phyloP scores from a whole-genome alignment of 2,888 invertebrate genomes.

The Aspidiotus rigidus region DNA sequence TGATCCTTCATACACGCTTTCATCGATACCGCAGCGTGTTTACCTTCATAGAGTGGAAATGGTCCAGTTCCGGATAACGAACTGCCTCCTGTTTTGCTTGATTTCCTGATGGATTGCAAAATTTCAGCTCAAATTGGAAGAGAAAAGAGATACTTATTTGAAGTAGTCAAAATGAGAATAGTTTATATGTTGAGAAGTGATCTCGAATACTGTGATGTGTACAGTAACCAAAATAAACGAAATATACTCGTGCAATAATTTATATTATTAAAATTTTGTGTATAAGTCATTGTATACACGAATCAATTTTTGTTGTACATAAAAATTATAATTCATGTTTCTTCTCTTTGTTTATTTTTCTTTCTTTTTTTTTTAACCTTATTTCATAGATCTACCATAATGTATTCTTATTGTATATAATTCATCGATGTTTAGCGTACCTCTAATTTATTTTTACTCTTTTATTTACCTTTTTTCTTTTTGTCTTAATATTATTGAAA shows the following conservation, averaged over 20 bases:
- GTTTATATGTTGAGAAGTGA: conserved; percentile 30
- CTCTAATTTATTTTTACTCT: not conserved
- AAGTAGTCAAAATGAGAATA: conserved; percentile 1
- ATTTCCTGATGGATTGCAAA: no score
- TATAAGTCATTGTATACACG: not conserved
- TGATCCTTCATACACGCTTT: no score
- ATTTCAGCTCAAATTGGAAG: not conserved
- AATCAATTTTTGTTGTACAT: conserved; percentile 13
- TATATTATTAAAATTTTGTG: conserved; percentile 17
- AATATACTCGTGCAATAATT: conserved; percentile 28
- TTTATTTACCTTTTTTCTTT: conserved; percentile 2
- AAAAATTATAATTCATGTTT: conserved; percentile 13
- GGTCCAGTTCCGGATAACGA: no score
- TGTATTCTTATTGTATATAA: not conserved
- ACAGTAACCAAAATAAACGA: conserved; percentile 24
- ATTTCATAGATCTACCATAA: not conserved
- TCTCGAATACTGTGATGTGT: conserved; percentile 33
- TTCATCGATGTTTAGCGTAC: not conserved
- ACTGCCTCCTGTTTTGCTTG: no score
- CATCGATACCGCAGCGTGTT: no score
- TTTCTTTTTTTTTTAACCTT: conserved; percentile 24
- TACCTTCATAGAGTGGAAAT: no score
- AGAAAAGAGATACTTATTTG: not conserved
- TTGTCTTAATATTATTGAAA: not conserved
- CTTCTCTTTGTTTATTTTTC: conserved; percentile 11